phyloP scores from a whole-genome alignment of 64 coral and sea anemone species.

The Pocillopora verrucosa region DNA sequence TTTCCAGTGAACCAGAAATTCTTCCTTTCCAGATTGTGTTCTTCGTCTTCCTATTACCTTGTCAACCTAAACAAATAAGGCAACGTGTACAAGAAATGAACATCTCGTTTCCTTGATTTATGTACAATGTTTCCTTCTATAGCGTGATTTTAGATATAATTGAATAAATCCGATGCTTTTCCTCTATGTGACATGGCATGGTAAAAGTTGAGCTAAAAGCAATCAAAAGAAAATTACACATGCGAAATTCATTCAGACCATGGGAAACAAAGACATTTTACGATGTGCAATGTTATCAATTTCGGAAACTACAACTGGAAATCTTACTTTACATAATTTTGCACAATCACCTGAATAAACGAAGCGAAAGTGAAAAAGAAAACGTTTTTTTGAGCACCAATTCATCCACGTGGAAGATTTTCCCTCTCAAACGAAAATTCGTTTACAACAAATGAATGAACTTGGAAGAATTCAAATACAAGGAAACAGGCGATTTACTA shows the following conservation, averaged over 20 bases:
- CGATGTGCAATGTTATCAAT: too few species aligned
- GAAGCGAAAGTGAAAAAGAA: neutral
- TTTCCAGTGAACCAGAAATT: conserved; percentile 92
- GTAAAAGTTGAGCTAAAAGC: too few species aligned
- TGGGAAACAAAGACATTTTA: too few species aligned
- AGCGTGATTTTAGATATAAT: too few species aligned
- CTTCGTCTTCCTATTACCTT: conserved; percentile 79
- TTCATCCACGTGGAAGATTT: neutral
- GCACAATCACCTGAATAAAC: too few species aligned
- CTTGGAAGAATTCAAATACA: neutral
- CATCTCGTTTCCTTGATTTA: neutral
- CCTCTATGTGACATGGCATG: too few species aligned
- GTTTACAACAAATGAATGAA: conserved; percentile 16
- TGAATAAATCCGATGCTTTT: too few species aligned
- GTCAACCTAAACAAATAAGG: conserved; percentile 56
- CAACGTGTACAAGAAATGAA: neutral
- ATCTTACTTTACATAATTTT: too few species aligned
- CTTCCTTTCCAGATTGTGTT: conserved; percentile 78
- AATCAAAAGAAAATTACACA: too few species aligned
- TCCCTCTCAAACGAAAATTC: neutral
- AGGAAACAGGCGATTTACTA: neutral
- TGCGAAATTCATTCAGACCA: too few species aligned
- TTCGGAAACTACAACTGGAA: too few species aligned
- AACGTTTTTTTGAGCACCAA: neutral
- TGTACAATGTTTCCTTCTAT: neutral